Evolutionary conservation across 2,797 vertebrate genomes (phyloP).

Genomic region (Tinamus major): DNA sequence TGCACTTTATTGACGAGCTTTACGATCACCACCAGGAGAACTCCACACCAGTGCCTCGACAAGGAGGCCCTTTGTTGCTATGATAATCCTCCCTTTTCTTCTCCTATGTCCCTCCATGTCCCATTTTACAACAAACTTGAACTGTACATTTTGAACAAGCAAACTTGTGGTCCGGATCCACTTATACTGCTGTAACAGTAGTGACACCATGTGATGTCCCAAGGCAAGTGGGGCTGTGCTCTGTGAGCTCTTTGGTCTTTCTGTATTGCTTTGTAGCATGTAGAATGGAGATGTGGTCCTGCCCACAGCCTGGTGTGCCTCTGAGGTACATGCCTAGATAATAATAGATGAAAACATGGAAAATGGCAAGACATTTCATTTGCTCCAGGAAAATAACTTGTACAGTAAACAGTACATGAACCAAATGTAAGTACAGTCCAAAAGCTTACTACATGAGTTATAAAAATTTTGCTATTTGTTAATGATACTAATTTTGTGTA

Average conservation of each 20-base stretch:
- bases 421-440: too few species aligned
- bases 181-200: rapidly evolving
- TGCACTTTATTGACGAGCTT: neutral
- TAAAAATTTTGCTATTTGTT: neutral
- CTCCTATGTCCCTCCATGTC: too few species aligned
- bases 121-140: rapidly evolving
- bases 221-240: rapidly evolving
- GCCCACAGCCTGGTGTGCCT: neutral
- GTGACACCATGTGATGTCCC: rapidly evolving
- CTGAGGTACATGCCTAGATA: rapidly evolving
- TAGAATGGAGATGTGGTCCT: rapidly evolving
- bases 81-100: rapidly evolving
- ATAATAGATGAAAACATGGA: rapidly evolving
- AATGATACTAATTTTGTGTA: too few species aligned
- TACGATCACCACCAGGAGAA: too few species aligned
- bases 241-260: rapidly evolving
- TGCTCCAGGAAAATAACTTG: too few species aligned
- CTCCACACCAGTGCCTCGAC: rapidly evolving
- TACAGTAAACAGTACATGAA: too few species aligned
- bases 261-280: rapidly evolving
- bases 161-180: rapidly evolving
- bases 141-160: rapidly evolving
- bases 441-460: rapidly evolving
- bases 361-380: neutral
- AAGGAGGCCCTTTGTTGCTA: too few species aligned